A percentile compares a stretch with the other conserved stretches of the same genome.
Conservation (phyloP, 2,113 vertebrate species). For the Todiramphus saurophagus region DNA sequence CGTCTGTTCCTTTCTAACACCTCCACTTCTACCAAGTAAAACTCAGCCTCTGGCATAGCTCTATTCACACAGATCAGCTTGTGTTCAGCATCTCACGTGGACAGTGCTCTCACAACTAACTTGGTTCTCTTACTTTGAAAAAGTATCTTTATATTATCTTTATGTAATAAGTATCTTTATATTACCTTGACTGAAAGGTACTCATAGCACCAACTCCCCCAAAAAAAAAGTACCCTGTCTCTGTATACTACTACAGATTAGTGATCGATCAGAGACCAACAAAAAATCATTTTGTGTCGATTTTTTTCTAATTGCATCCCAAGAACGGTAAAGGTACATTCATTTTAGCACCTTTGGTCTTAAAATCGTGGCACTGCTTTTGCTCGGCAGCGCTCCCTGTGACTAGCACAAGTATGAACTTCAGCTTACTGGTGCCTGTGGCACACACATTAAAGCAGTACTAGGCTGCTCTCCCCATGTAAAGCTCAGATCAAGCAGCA, state of each 20-base stretch:
- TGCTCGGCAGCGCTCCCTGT: not conserved
- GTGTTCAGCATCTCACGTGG: not conserved
- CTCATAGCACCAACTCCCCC: not conserved
- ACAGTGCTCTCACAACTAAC: not conserved
- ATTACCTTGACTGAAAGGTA: not conserved
- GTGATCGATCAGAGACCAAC: not conserved
- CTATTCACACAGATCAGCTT: not conserved
- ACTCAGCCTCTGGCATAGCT: conserved; percentile 39
- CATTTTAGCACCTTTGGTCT: not conserved
- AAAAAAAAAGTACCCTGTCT: not conserved
- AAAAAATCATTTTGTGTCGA: not conserved
- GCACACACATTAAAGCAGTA: not conserved
- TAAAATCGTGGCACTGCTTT: not conserved
- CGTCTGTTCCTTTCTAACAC: conserved; percentile 11
- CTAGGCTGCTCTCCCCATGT: not conserved
- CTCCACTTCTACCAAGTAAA: conserved; percentile 38
- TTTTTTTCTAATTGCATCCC: not conserved
- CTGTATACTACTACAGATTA: not conserved
- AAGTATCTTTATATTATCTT: not conserved
- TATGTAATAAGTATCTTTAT: not conserved
- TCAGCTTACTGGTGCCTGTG: not conserved
- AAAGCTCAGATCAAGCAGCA: not conserved
- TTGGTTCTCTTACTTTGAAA: not conserved
- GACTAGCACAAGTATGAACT: not conserved
- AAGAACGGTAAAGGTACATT: not conserved